Conservation (phyloP, 2,113 vertebrate genomes). For the Asarcornis scutulata region DNA sequence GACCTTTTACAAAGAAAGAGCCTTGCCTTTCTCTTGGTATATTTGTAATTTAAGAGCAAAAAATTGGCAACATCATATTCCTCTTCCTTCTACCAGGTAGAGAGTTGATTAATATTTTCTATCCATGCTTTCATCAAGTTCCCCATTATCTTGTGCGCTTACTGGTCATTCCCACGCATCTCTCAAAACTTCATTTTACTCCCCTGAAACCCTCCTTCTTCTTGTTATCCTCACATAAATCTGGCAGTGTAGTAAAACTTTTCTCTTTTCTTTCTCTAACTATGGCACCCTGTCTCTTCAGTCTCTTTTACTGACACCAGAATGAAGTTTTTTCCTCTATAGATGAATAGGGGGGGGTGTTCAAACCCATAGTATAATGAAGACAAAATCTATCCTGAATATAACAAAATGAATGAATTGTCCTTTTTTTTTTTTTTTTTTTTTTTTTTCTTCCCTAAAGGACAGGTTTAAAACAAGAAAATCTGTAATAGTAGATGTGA, state of each 20-base stretch:
- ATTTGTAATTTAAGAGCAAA: background rate
- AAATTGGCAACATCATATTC: background rate
- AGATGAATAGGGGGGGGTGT: background rate
- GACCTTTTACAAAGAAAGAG: background rate
- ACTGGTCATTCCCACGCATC: background rate
- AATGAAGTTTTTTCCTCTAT: background rate
- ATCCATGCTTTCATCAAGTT: background rate
- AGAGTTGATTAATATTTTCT: conserved; percentile 1
- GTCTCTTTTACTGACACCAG: background rate
- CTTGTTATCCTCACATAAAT: background rate
- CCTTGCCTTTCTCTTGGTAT: background rate
- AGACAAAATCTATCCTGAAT: background rate
- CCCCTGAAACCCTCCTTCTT: background rate
- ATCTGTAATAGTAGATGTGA: background rate
- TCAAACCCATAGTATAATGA: background rate
- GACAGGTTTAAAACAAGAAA: background rate
- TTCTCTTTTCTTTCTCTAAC: background rate
- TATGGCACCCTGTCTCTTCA: background rate
- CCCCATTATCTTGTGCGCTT: background rate
- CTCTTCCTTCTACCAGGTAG: background rate
- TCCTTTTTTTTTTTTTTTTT: background rate
- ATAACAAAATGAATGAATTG: background rate
- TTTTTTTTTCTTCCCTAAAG: background rate
- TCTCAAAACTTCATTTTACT: conserved; percentile 10
- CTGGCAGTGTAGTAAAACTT: background rate